These are phyloP conservation scores for Brachymystax lenok DNA, from an alignment of 2,797 vertebrate species.

Conservation along the genomic window DNA sequence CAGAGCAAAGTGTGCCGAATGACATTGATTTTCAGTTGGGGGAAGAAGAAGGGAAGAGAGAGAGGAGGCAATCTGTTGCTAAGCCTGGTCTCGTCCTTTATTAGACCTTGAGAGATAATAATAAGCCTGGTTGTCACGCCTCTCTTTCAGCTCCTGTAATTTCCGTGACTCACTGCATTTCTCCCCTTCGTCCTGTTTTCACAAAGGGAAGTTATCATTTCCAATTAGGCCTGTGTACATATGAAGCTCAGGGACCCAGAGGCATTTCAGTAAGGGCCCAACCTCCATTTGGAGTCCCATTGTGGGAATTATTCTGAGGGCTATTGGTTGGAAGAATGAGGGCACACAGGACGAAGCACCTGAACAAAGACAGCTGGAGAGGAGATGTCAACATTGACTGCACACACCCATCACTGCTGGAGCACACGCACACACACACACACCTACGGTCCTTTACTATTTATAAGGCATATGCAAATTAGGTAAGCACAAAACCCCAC, in stretches of 20 bases:
- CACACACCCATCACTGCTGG: not conserved
- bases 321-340: not conserved
- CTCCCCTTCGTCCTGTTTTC: not conserved
- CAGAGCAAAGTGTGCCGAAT: not conserved
- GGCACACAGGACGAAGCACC: not conserved
- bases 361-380: not conserved
- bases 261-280: not conserved
- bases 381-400: not conserved
- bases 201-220: not conserved
- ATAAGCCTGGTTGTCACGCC: not conserved
- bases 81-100: not conserved
- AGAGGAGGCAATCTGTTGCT: not conserved
- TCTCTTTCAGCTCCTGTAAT: not conserved
- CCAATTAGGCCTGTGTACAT: not conserved
- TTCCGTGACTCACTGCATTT: not conserved
- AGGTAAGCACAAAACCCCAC: slow-evolving; percentile 68
- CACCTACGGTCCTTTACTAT: not conserved
- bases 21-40: not conserved
- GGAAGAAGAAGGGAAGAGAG: not conserved
- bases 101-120: slow-evolving; percentile 1
- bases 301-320: not conserved
- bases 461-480: slow-evolving; percentile 68
- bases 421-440: too few relatives aligned
- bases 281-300: slow-evolving; percentile 1
- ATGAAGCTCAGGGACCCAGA: not conserved